phyloP scores from a whole-genome alignment of 2,888 invertebrate species.

The Gari tellinella region DNA sequence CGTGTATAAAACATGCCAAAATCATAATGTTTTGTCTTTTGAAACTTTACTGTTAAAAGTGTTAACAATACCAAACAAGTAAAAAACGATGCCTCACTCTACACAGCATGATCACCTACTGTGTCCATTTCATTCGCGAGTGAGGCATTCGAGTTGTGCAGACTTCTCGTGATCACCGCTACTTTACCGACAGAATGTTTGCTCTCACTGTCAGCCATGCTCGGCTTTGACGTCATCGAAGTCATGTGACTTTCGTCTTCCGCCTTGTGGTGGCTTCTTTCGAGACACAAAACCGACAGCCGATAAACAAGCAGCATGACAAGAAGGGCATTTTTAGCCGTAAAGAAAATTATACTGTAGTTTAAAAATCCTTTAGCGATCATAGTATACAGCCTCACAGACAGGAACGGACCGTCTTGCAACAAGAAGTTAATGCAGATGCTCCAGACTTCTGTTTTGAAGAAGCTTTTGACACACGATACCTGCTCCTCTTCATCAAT shows the following conservation, averaged over 20 bases:
- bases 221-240: not conserved
- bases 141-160: too few relatives aligned
- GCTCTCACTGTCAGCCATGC: not conserved
- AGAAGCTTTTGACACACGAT: conserved; percentile 44
- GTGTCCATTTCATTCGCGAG: too few relatives aligned
- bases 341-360: conserved; percentile 79
- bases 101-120: too few relatives aligned
- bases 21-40: too few relatives aligned
- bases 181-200: not conserved
- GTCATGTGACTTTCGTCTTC: conserved; percentile 10
- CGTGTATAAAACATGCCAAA: too few relatives aligned
- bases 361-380: conserved; percentile 88
- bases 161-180: too few relatives aligned
- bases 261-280: conserved; percentile 11
- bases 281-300: conserved; percentile 61
- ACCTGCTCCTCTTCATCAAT: conserved; percentile 15
- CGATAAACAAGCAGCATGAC: conserved; percentile 66
- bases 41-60: too few relatives aligned
- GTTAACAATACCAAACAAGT: too few relatives aligned
- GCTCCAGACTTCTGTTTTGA: conserved; percentile 84
- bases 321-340: conserved; percentile 70
- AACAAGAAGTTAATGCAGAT: conserved; percentile 82
- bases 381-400: conserved; percentile 89
- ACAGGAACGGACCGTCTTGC: conserved; percentile 71
- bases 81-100: too few relatives aligned